phyloP scores from a whole-genome alignment of 2,113 vertebrate species.

The Vireo altiloquus region DNA sequence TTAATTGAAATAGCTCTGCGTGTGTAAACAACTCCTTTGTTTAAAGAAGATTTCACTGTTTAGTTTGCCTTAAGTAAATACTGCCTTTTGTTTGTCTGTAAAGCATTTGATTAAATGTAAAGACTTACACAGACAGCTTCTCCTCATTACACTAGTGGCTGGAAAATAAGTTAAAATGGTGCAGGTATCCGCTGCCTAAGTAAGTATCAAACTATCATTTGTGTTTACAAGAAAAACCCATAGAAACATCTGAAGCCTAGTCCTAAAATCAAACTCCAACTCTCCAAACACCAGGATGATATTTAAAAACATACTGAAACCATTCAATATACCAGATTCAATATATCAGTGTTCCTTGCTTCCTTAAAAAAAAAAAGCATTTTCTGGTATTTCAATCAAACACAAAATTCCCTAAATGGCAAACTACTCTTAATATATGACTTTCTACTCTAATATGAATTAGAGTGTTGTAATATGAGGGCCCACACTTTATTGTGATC shows the following conservation, averaged over 20 bases:
- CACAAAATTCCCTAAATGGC: neutral
- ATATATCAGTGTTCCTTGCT: neutral
- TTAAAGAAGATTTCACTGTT: constrained; percentile 85
- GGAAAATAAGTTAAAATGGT: constrained; percentile 33
- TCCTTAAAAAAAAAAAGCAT: neutral
- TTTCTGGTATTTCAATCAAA: neutral
- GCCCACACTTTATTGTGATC: neutral
- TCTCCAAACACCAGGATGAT: neutral
- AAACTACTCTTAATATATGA: neutral
- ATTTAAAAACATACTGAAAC: neutral
- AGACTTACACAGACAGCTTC: constrained; percentile 68
- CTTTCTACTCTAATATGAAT: neutral
- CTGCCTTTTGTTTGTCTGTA: constrained; percentile 81
- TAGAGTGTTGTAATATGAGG: neutral
- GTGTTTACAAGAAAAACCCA: constrained; percentile 10
- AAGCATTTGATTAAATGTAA: constrained; percentile 79
- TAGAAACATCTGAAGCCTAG: neutral
- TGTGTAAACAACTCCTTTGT: constrained; percentile 81
- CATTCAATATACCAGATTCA: neutral
- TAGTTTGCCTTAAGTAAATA: constrained; percentile 84
- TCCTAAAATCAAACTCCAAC: neutral
- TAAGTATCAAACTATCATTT: neutral
- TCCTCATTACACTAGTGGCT: constrained; percentile 41
- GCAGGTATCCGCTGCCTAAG: neutral
- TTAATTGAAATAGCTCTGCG: constrained; percentile 81